Percentiles rank a stretch among this genome's conserved stretches.
These are phyloP conservation scores for Chloroceryle inda DNA, from an alignment of 2,797 vertebrate species.

Conservation along the genomic window DNA sequence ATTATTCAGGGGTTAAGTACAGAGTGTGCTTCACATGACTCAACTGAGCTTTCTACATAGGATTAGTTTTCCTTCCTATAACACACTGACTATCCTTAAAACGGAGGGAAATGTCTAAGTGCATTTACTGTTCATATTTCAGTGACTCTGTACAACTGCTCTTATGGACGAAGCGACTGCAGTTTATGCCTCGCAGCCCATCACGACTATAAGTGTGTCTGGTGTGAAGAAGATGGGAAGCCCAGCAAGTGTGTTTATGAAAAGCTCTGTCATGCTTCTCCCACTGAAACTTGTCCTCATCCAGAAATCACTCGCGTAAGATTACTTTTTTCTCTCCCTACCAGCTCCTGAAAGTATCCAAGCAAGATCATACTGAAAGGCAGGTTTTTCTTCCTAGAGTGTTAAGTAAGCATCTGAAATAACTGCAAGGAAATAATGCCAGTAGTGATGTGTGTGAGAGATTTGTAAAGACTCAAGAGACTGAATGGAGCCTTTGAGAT, in stretches of 20 bases:
- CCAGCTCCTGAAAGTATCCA: not conserved
- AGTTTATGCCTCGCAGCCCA: constrained; percentile 90
- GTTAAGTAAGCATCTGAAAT: constrained; percentile 42
- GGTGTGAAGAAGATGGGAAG: constrained; percentile 82
- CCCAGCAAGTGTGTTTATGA: constrained; percentile 84
- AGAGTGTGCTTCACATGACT: accelerated
- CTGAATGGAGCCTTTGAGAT: constrained; percentile 58
- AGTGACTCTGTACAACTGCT: constrained; percentile 96
- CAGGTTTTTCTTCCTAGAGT: not conserved
- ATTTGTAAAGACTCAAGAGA: constrained; percentile 40
- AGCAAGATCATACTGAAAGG: constrained; percentile 13
- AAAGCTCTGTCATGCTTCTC: constrained; percentile 75
- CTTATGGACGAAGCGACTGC: constrained; percentile 91
- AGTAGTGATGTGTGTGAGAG: constrained; percentile 31
- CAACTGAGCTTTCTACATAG: not conserved
- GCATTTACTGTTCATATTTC: not conserved
- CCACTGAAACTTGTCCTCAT: constrained; percentile 81
- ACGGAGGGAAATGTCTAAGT: not conserved
- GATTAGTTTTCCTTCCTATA: not conserved
- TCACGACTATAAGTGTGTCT: constrained; percentile 86
- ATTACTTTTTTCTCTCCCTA: not conserved
- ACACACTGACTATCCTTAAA: not conserved
- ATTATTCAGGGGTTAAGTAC: not conserved
- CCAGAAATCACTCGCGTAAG: constrained; percentile 88
- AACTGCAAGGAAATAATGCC: constrained; percentile 42